Base-by-base conservation (phyloP, 2,888 invertebrate genomes). In the Galerucella calmariensis region DNA sequence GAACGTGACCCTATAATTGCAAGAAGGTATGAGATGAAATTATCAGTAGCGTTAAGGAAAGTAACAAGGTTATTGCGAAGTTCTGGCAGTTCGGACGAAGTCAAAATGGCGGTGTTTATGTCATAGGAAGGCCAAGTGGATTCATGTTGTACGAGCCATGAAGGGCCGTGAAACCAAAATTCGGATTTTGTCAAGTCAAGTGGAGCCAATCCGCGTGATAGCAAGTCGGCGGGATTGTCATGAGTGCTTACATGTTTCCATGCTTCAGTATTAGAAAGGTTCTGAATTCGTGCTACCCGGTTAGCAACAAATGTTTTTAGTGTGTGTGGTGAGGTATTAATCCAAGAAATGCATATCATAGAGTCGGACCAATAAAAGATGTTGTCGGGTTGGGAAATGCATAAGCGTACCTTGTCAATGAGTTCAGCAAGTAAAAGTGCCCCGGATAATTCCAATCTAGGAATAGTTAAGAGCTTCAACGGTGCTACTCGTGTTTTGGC, bases 401-500 rank as follows among this genome's bases (percentile, higher is more conserved):
- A 59, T 35, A 59, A 51, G 0, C 35, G 35, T 48, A 72, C 73
- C 20, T 75, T 75, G 9, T 63, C 51, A 27, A 72, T 44, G 51
- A 75, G 63, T 24, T 73, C 48, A 10, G 75, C 58, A 9, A 75
- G 35, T 20, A 75, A 67, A 41, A 75, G 69, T 53, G 77, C 75
- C 24, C 62, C 75, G 27, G 66, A 77, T 11, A 77, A 59, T 61
- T 76, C 74, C 24, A 77, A 46, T 20, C 63, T 62, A 14, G 76
- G 77, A 16, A 76, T 72, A 6, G 72, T 75, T 20, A 77, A 6
- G 9, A 69, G 16, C 20, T 77, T 77, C 27, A 76, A 27, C 10
- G 75, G 74, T 56, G 75, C 77, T 24, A 76, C 72, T 11, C 72
- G 65, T 4, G 72, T 69, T 68, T 75, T 74, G 9, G 77, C 67